Evolutionary conservation across 2,888 invertebrate species (phyloP), one percentile per base, ranked within the genome.

Genomic region (Agrochola macilenta): DNA sequence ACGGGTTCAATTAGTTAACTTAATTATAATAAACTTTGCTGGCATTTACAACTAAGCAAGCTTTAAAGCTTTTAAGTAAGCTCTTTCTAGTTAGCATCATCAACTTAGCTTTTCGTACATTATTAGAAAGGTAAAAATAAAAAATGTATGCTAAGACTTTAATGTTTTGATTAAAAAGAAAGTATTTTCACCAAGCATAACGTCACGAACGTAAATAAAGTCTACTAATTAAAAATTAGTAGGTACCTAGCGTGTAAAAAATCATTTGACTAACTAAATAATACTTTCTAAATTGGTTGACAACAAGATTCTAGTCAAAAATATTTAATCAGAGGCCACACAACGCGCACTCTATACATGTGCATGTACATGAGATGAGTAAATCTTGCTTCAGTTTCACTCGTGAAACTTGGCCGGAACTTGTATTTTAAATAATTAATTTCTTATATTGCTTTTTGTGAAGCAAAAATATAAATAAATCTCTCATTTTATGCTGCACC

Each of bases 1-100:
- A 86, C 74, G 23, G 73, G 74, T 69, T 75, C 78, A 70, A 70
- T 72, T 68, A 73, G 26, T 73, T 69, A 49, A 52, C 23, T 65
- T 64, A 65, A 65, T 76, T 79, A 82, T 52, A 52, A 35, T 54
- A 52, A 74, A 65, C 20, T 65, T 46, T n/a, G 14, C 12, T 30
- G 8, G 35, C 26, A 73, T 52, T 58, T 54, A 17, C 39, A n/a
- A 61, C 26, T 23, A n/a, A n/a, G n/a, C 60, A 26, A 61, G 11
- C 39, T 52, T n/a, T n/a, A n/a, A n/a, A n/a, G n/a, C n/a, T n/a
- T n/a, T n/a, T n/a, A n/a, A n/a, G 20, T 8, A 14, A 69, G 12
- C 2, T 1, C 52, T 68, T 68, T 49, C 12, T 30, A 14, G 7
- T n/a, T 30, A 49, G 17, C 5, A n/a, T 23, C 5, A 23, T 46